A percentile compares a stretch with the other conserved stretches of the same genome.
Conservation (phyloP, 2,888 invertebrate species). For the Pycnomerus fuliginosus region DNA sequence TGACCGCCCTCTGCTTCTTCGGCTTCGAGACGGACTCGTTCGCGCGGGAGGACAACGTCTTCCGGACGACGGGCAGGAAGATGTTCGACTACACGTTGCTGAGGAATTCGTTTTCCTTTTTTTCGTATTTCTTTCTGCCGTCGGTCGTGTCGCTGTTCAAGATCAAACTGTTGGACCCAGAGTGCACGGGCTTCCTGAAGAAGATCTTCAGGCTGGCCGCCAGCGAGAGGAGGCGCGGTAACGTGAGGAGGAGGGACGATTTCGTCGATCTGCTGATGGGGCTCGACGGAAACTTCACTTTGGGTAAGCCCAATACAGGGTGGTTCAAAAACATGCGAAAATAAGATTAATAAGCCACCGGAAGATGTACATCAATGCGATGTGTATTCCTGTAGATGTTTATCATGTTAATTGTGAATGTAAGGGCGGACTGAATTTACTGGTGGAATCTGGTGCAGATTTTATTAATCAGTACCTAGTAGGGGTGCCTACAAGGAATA, state of each 20-base stretch:
- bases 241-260: conserved; percentile 47
- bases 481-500: too few relatives aligned
- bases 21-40: conserved; percentile 52
- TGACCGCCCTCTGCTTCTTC: conserved; percentile 54
- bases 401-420: too few relatives aligned
- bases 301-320: conserved; percentile 27
- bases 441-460: too few relatives aligned
- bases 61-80: conserved; percentile 45
- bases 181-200: conserved; percentile 41
- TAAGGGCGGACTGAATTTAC: too few relatives aligned
- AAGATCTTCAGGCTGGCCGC: conserved; percentile 45
- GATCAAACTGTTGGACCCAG: conserved; percentile 42
- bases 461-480: too few relatives aligned
- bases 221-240: conserved; percentile 39
- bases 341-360: too few relatives aligned
- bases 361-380: too few relatives aligned
- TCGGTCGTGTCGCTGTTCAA: conserved; percentile 43
- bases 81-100: conserved; percentile 44
- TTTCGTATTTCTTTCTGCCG: conserved; percentile 45
- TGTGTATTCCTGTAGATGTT: too few relatives aligned
- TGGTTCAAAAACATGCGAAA: conserved; percentile 21
- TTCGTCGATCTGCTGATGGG: conserved; percentile 53
- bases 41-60: conserved; percentile 44
- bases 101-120: conserved; percentile 36
- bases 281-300: conserved; percentile 22